These are phyloP conservation scores for Pelobates fuscus DNA, from an alignment of 2,113 vertebrate species.

Conservation along the genomic window DNA sequence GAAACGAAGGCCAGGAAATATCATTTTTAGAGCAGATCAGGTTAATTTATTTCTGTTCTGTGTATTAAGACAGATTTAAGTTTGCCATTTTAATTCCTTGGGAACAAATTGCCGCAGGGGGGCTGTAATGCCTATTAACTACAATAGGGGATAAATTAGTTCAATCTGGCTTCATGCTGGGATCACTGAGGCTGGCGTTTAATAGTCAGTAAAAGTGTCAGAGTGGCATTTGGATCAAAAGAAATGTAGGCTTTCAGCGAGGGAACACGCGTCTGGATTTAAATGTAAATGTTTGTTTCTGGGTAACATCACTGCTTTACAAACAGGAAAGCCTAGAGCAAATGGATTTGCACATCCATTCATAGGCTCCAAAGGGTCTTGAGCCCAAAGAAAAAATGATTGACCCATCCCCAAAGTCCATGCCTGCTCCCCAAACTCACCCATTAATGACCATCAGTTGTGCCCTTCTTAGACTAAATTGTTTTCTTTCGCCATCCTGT, in stretches of 20 bases:
- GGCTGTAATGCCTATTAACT: conserved; percentile 16
- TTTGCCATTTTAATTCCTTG: not conserved
- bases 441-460: too few relatives aligned
- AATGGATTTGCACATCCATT: too few relatives aligned
- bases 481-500: too few relatives aligned
- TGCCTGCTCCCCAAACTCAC: too few relatives aligned
- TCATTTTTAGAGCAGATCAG: not conserved
- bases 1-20: too few relatives aligned
- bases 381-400: too few relatives aligned
- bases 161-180: not conserved
- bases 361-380: too few relatives aligned
- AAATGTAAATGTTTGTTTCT: not conserved
- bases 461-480: too few relatives aligned
- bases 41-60: not conserved
- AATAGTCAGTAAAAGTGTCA: conserved; percentile 1
- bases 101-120: conserved; percentile 1
- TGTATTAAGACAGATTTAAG: not conserved
- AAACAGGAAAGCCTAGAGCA: too few relatives aligned
- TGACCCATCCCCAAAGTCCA: too few relatives aligned
- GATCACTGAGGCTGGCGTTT: not conserved
- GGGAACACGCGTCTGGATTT: not conserved
- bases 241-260: too few relatives aligned
- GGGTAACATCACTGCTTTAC: not conserved
- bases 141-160: conserved; percentile 19
- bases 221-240: too few relatives aligned